Evolutionary conservation across 30 jellyfish, hydroid and myxozoan species (phyloP).

Genomic region (Aurelia sp.): DNA sequence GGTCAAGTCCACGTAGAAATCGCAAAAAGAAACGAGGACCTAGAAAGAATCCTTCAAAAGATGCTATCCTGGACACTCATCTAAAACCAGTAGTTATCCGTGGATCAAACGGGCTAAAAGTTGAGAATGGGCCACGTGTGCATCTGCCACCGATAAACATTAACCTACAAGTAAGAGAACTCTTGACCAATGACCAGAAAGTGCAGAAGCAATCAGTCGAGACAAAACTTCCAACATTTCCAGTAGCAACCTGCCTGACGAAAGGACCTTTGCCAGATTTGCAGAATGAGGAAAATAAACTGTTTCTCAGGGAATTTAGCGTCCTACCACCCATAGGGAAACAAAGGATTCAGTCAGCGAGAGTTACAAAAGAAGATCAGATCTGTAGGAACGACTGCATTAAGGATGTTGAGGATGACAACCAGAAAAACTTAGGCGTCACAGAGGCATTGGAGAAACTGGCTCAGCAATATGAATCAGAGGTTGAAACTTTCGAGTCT

Average conservation of each 20-base stretch:
- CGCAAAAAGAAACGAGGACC: constrained; percentile 1
- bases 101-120: constrained; percentile 46
- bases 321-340: constrained; percentile 63
- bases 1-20: neutral
- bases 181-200: constrained; percentile 19
- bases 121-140: constrained; percentile 29
- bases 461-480: constrained; percentile 1
- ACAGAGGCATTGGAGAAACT: constrained; percentile 43
- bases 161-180: constrained; percentile 66
- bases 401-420: neutral
- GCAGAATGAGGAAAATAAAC: neutral
- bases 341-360: neutral
- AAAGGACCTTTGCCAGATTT: neutral
- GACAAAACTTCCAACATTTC: neutral
- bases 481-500: neutral
- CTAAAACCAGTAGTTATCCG: constrained; percentile 69
- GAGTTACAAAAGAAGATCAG: neutral
- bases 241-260: neutral
- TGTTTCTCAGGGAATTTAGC: neutral
- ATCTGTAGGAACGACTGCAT: neutral
- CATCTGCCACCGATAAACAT: constrained; percentile 64
- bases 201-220: neutral
- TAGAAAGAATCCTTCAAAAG: neutral
- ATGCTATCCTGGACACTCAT: constrained; percentile 2
- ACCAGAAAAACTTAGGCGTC: neutral